Evolutionary conservation across 2,113 vertebrate species (phyloP).

Genomic region (Apteryx owenii): DNA sequence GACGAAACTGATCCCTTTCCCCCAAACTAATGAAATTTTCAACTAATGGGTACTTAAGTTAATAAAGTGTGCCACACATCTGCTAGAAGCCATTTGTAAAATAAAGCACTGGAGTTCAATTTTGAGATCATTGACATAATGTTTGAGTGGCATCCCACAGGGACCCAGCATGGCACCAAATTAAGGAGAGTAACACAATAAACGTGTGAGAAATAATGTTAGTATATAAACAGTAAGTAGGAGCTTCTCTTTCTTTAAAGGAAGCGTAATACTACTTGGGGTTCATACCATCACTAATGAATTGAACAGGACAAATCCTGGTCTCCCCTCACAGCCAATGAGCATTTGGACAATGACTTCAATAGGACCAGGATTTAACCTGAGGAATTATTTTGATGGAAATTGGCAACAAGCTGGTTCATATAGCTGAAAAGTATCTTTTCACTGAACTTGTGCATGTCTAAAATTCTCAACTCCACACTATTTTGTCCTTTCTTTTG

Average conservation of each 20-base stretch:
- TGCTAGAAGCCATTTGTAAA: conserved; percentile 81
- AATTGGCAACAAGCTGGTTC: conserved; percentile 73
- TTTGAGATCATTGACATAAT: conserved; percentile 83
- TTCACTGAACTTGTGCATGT: neutral
- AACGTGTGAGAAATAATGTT: conserved; percentile 81
- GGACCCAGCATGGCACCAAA: conserved; percentile 77
- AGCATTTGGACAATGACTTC: conserved; percentile 48
- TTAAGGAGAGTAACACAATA: conserved; percentile 84
- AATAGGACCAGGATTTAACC: conserved; percentile 61
- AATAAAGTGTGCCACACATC: conserved; percentile 90
- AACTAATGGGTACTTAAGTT: conserved; percentile 86
- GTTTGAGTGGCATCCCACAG: conserved; percentile 82
- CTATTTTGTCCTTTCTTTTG: neutral
- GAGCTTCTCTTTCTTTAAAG: conserved; percentile 71
- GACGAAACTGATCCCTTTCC: conserved; percentile 84
- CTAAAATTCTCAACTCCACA: neutral
- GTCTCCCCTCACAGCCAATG: conserved; percentile 30
- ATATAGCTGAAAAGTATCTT: conserved; percentile 33
- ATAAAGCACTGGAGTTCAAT: conserved; percentile 81
- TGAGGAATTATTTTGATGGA: conserved; percentile 76
- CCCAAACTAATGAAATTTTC: conserved; percentile 91
- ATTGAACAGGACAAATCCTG: conserved; percentile 53
- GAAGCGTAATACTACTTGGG: conserved; percentile 55
- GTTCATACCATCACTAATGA: conserved; percentile 69
- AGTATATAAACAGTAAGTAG: conserved; percentile 77